phyloP scores from a whole-genome alignment of 2,888 invertebrate genomes.

The Villa cingulata region DNA sequence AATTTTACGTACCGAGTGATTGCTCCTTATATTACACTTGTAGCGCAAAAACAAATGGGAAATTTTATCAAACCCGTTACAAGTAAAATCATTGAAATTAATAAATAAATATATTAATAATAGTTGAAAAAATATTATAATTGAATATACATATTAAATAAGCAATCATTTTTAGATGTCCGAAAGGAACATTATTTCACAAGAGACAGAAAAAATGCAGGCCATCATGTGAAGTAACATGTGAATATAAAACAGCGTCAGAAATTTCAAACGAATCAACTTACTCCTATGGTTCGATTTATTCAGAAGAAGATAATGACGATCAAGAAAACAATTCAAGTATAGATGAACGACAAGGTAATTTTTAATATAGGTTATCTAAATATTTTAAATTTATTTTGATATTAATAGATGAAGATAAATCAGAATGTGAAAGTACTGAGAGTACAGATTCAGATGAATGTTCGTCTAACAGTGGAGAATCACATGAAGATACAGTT shows the following conservation, averaged over 20 bases:
- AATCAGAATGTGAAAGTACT: not conserved
- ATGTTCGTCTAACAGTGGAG: too few species aligned
- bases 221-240: constrained; percentile 13
- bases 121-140: not conserved
- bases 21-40: constrained; percentile 36
- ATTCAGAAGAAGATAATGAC: too few species aligned
- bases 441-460: not conserved
- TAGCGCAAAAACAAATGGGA: constrained; percentile 24
- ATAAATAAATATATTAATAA: not conserved
- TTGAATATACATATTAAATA: not conserved
- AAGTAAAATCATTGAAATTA: constrained; percentile 18
- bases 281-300: not conserved
- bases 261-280: not conserved
- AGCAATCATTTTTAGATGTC: constrained; percentile 15
- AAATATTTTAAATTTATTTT: too few species aligned
- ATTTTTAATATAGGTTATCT: not conserved
- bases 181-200: constrained; percentile 19
- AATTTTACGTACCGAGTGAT: constrained; percentile 30
- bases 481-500: too few species aligned
- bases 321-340: too few species aligned
- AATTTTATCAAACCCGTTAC: constrained; percentile 30
- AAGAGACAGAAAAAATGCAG: constrained; percentile 16
- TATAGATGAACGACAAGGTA: not conserved
- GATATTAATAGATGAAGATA: not conserved
- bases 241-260: constrained; percentile 7